A percentile compares a stretch with the other conserved stretches of the same genome.
Conservation (phyloP, 2,113 vertebrate genomes). For the Mobula birostris region DNA sequence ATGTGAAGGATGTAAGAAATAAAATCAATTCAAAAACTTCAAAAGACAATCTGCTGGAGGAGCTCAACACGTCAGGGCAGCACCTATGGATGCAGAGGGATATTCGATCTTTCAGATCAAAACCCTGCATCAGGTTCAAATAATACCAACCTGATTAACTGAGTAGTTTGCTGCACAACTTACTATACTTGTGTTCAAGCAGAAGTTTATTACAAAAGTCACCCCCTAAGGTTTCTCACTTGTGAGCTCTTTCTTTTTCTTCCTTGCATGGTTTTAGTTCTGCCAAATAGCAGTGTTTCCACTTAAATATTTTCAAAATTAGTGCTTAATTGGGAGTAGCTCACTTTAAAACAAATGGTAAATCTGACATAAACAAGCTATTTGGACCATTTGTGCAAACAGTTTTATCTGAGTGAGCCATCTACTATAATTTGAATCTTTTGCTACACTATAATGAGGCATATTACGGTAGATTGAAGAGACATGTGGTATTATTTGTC, state of each 20-base stretch:
- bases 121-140: too few species aligned
- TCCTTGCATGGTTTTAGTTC: background rate
- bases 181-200: background rate
- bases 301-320: background rate
- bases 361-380: background rate
- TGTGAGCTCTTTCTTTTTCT: background rate
- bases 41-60: too few species aligned
- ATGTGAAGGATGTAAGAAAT: too few species aligned
- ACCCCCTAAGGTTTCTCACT: background rate
- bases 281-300: background rate
- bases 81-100: too few species aligned
- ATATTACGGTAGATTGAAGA: background rate
- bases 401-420: background rate
- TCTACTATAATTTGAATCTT: background rate
- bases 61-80: too few species aligned
- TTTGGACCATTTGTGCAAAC: background rate
- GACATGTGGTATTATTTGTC: background rate
- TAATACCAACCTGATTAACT: background rate
- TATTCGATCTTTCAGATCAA: too few species aligned
- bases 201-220: background rate
- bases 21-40: too few species aligned
- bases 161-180: background rate
- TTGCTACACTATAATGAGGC: background rate
- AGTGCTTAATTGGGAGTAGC: background rate
- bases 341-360: background rate